phyloP scores from a whole-genome alignment of 2,888 invertebrate genomes.

The Argyra leucocephala region DNA sequence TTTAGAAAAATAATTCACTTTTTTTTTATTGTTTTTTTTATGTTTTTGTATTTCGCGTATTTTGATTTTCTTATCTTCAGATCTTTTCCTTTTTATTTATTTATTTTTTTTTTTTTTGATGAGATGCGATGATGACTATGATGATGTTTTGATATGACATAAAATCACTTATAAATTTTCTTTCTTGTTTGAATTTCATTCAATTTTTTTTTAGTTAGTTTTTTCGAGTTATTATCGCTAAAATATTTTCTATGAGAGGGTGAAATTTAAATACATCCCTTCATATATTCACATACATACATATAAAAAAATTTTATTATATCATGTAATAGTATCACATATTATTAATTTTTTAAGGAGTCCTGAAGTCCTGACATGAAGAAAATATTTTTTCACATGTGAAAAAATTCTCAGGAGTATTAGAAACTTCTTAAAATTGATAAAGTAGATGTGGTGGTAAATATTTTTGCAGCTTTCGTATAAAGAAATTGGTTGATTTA shows the following conservation, averaged over 20 bases:
- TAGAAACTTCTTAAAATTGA: background rate
- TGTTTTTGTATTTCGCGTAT: background rate
- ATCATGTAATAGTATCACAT: too few species aligned
- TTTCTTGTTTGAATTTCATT: background rate
- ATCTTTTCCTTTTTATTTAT: too few species aligned
- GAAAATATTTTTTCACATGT: background rate
- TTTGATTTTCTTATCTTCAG: background rate
- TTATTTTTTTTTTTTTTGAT: background rate
- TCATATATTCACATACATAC: too few species aligned
- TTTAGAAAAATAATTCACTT: too few species aligned
- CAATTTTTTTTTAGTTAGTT: too few species aligned
- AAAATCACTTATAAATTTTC: background rate
- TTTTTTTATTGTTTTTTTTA: too few species aligned
- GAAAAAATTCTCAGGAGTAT: background rate
- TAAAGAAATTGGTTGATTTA: too few species aligned
- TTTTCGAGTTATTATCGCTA: background rate
- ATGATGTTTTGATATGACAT: conserved; percentile 2
- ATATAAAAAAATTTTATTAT: too few species aligned
- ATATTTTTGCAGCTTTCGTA: too few species aligned
- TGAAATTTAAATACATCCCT: background rate
- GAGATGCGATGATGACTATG: conserved; percentile 3
- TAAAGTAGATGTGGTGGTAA: background rate
- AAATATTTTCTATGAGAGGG: background rate
- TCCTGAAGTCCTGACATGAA: background rate
- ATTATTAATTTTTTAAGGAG: too few species aligned